Evolutionary conservation across 2,113 vertebrate species (phyloP), one percentile per base, ranked within the genome.

Genomic region (Tupaia chinensis): DNA sequence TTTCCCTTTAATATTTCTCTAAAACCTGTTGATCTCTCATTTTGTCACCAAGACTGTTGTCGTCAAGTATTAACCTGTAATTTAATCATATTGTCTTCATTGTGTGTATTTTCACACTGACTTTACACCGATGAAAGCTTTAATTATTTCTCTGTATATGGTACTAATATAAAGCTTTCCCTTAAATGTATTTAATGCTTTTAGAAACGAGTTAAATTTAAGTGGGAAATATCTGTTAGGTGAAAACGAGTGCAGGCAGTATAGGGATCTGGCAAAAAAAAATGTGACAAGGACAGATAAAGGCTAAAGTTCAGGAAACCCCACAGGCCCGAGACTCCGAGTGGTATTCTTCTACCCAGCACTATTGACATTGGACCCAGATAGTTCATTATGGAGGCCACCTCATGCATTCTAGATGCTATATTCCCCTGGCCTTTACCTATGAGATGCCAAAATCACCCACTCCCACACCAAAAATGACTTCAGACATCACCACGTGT

Each of bases 151-250:
- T 70, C 74, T 56, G 14, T 34, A 32, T 25, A 78, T 32, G 32
- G 65, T 10, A 76, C 16, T 27, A 54, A 72, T 54, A 76, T 9
- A 72, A 93, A 54, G 14, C 61, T 91, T 89, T 69, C 80, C n/a
- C 58, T 89, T 82, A 81, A 90, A 92, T n/a, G 32, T 11, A 32
- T 19, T 93, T 88, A 29, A 34, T 32, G 58, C 69, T 82, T 87
- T 27, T 53, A 68, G 6, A 72, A 63, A 15, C 63, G 44, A 78
- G 54, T 85, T 85, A 14, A 63, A 79, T 44, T 60, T 6, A 15
- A 68, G 11, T 44, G 25, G 2, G 1, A 16, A 13, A 34, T 34
- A 6, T 2, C 1, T n/a, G 2, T 44, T n/a, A 78, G 11, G 9
- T 27, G 3, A 84, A 95, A 93, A 56, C 54, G 14, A 80, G 79